These are phyloP conservation scores for Gasteruption jaculator DNA, from an alignment of 2,888 invertebrate genomes.

Conservation along the genomic window DNA sequence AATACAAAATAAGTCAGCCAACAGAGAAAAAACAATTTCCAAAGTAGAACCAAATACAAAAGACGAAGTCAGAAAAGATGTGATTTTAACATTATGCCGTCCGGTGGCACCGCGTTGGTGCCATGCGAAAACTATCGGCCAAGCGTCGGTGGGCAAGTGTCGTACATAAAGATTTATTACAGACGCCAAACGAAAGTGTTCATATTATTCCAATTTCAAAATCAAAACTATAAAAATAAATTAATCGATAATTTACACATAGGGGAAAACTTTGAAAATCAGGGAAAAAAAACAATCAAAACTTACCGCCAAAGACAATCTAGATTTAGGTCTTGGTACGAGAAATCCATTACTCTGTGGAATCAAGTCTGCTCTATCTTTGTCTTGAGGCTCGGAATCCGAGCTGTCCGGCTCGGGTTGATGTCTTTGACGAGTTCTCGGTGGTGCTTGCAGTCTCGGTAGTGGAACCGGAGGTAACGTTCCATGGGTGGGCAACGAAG, in stretches of 20 bases:
- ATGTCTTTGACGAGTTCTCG: slow-evolving; percentile 37
- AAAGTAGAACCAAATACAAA: slow-evolving; percentile 7
- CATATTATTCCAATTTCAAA: no score
- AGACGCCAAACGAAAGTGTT: background rate
- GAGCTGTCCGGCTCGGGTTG: slow-evolving; percentile 47
- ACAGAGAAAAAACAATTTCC: slow-evolving; percentile 19
- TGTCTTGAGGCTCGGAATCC: slow-evolving; percentile 53
- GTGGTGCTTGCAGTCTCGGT: slow-evolving; percentile 57
- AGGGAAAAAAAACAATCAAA: no score
- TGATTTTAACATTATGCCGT: background rate
- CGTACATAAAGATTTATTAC: no score
- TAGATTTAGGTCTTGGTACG: slow-evolving; percentile 78
- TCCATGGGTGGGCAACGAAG: slow-evolving; percentile 57
- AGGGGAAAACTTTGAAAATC: background rate
- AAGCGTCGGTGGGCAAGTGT: no score
- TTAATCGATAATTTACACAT: slow-evolving; percentile 1
- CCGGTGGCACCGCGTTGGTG: no score
- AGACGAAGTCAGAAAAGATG: slow-evolving; percentile 2
- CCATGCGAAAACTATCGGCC: no score
- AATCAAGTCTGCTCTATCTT: slow-evolving; percentile 74
- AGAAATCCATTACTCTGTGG: slow-evolving; percentile 63
- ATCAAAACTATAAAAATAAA: slow-evolving; percentile 8
- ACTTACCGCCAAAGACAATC: slow-evolving; percentile 66
- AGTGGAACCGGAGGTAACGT: slow-evolving; percentile 69
- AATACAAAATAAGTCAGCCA: slow-evolving; percentile 9